These are phyloP conservation scores for Bombylius major DNA, from an alignment of 2,888 invertebrate genomes.

Conservation along the genomic window DNA sequence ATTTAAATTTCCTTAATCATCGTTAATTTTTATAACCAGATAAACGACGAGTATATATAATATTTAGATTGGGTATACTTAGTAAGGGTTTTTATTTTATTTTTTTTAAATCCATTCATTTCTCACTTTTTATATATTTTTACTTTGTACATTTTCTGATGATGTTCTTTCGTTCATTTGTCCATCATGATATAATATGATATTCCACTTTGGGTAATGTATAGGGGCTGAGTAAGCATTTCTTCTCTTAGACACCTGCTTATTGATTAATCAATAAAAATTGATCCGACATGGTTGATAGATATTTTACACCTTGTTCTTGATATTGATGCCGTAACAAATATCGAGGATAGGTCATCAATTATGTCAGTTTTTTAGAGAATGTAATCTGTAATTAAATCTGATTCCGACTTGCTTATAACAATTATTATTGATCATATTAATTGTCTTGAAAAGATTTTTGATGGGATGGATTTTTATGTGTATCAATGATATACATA, in stretches of 20 bases:
- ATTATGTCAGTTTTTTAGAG: neutral
- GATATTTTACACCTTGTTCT: slow-evolving; percentile 8
- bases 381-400: neutral
- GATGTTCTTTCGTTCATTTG: no score
- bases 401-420: no score
- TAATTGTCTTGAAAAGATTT: no score
- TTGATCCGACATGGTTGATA: slow-evolving; percentile 5
- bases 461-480: no score
- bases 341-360: neutral
- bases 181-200: neutral
- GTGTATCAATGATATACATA: no score
- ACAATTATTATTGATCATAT: no score
- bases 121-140: no score
- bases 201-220: no score
- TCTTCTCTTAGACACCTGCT: neutral
- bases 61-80: no score
- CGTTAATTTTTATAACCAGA: neutral
- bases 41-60: neutral
- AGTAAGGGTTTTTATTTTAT: neutral
- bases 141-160: no score
- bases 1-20: neutral
- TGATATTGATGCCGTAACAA: neutral
- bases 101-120: no score
- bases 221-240: neutral
- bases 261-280: neutral